Evolutionary conservation across 1,140 invertebrate genomes (phyloP).

Genomic region (Mamestra configurata): DNA sequence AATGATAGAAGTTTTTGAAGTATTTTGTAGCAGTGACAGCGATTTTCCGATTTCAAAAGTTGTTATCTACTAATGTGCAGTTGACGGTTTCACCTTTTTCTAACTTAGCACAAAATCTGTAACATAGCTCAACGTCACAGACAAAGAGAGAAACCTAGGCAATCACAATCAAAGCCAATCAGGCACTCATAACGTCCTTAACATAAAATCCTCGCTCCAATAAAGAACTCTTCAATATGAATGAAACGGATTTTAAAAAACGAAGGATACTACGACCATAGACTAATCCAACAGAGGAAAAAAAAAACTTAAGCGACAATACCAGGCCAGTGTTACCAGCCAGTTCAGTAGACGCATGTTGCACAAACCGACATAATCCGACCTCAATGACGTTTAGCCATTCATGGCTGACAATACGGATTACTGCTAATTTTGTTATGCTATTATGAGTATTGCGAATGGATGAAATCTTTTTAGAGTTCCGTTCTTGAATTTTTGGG

Average conservation of each 20-base stretch:
- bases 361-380: conserved; percentile 28
- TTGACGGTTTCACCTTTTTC: too few species aligned
- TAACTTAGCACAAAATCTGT: too few species aligned
- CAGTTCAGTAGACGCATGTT: background rate
- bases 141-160: too few species aligned
- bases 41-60: too few species aligned
- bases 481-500: background rate
- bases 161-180: too few species aligned
- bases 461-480: conserved; percentile 11
- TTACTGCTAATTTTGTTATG: conserved; percentile 22
- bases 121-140: too few species aligned
- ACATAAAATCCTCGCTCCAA: background rate
- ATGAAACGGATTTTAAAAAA: background rate
- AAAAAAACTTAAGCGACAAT: background rate
- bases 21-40: too few species aligned
- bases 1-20: too few species aligned
- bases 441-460: conserved; percentile 17
- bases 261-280: background rate
- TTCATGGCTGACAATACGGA: background rate
- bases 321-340: background rate
- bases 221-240: background rate
- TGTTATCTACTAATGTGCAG: too few species aligned
- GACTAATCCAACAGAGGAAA: conserved; percentile 2
- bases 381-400: conserved; percentile 5
- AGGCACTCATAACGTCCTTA: too few species aligned